Base-by-base conservation (phyloP, 2,113 vertebrate species). In the rat (Rattus norvegicus) region DNA sequence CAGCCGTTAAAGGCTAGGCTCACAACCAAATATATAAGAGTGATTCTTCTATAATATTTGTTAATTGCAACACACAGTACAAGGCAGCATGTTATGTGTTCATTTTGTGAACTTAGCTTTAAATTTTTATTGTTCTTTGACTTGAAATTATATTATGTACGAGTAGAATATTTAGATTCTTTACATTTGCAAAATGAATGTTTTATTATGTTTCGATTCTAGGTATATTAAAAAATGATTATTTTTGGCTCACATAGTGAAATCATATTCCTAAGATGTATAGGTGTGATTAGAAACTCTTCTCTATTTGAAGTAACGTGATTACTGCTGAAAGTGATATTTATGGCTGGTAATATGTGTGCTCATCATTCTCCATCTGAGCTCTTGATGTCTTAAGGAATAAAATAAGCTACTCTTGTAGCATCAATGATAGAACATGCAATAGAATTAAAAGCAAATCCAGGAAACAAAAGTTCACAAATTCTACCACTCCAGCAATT, bases 211-310 rank as follows among this genome's bases (percentile, higher is more conserved):
- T 80, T 84, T 26, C 19, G 93, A 80, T 97, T 97, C 59, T 96
- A 92, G 8, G 30, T 87, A 56, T 65, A 93, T 97, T 98, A 97
- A 80, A 43, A 77, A 96, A 92, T 96, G 43, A 96, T 96, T 97
- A 93, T 97, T 95, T 95, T 95, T 93, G 89, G 20, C 72, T 95
- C 84, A 30, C 54, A 14, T 70, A 79, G 75, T 91, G 90, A 95
- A 93, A 95, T 96, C 81, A 89, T 77, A 96, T 96, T 90, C 63
- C 30, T 75, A 91, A 96, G 95, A 97, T 97, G 87, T 95, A 96
- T 96, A 95, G 93, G 63, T 87, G 90, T 96, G 93, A 97, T 97
- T 97, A 97, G 88, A 93, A 97, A 93, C 79, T 93, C 89, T 97
- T 96, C 94, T 77, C 86, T 97, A 94, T 91, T 96, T 81, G 88